Percentiles rank a stretch among this genome's conserved stretches.
These are phyloP conservation scores for Heliconius congener DNA, from an alignment of 1,140 invertebrate species.

Conservation along the genomic window DNA sequence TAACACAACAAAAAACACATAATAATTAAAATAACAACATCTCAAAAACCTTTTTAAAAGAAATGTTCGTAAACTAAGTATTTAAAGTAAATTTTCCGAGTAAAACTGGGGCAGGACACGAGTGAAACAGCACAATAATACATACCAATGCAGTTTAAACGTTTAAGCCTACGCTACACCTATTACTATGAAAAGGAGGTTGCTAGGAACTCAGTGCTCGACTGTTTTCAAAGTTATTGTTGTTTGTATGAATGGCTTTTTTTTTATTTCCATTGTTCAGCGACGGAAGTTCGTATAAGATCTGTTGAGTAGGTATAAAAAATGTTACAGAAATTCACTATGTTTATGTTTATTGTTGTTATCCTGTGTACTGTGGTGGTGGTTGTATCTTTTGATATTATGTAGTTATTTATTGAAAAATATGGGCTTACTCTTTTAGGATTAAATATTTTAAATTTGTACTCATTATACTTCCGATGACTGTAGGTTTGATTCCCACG, in stretches of 20 bases:
- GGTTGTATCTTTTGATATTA: background rate
- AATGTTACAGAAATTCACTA: background rate
- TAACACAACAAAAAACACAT: background rate
- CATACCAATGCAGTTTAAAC: constrained; percentile 10
- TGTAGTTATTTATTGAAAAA: background rate
- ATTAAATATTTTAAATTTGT: no score
- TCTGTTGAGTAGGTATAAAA: constrained; percentile 15
- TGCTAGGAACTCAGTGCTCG: constrained; percentile 23
- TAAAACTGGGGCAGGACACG: background rate
- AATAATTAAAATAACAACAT: background rate
- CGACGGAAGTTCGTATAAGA: constrained; percentile 35
- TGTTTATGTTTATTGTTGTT: background rate
- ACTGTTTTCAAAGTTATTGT: constrained; percentile 36
- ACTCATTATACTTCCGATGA: no score
- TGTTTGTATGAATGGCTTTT: constrained; percentile 28
- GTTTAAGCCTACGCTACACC: constrained; percentile 24
- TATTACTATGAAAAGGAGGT: constrained; percentile 33
- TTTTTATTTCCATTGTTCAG: constrained; percentile 32
- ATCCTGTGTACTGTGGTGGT: background rate
- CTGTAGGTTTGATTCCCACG: no score
- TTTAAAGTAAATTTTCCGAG: background rate
- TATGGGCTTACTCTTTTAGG: no score
- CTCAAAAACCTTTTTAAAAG: background rate
- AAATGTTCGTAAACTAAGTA: background rate
- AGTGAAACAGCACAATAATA: constrained; percentile 2